Percentiles rank a stretch among this genome's conserved stretches.
phyloP scores from a whole-genome alignment of 2,888 invertebrate genomes.

The Nephrocerus scutellatus region DNA sequence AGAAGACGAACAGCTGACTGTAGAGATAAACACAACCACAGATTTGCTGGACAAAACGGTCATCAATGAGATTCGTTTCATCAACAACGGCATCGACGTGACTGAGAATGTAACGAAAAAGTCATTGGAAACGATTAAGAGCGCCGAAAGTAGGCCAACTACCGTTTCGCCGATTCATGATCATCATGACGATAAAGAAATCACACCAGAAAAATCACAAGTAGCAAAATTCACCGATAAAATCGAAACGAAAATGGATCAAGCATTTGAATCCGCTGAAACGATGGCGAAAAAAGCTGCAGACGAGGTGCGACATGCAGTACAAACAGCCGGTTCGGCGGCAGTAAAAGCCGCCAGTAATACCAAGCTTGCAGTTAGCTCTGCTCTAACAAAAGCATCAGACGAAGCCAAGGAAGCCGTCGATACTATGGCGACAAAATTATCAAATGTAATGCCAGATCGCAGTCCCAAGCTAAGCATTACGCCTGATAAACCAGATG shows the following conservation, averaged over 20 bases:
- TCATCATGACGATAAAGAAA: slow-evolving; percentile 21
- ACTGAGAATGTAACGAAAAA: slow-evolving; percentile 37
- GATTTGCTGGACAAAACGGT: slow-evolving; percentile 36
- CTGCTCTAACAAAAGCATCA: slow-evolving; percentile 30
- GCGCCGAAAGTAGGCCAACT: slow-evolving; percentile 12
- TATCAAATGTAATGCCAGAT: slow-evolving; percentile 32
- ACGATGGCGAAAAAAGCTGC: slow-evolving; percentile 20
- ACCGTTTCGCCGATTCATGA: no score
- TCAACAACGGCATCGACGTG: slow-evolving; percentile 46
- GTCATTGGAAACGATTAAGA: slow-evolving; percentile 20
- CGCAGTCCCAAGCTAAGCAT: slow-evolving; percentile 38
- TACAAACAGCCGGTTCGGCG: slow-evolving; percentile 20
- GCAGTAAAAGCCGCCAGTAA: slow-evolving; percentile 21
- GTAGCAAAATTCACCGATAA: slow-evolving; percentile 11
- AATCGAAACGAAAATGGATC: slow-evolving; percentile 15
- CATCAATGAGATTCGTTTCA: slow-evolving; percentile 45
- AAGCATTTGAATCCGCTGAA: slow-evolving; percentile 10
- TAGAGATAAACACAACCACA: slow-evolving; percentile 40
- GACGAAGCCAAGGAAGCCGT: slow-evolving; percentile 20
- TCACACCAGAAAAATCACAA: slow-evolving; percentile 28
- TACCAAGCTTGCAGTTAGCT: slow-evolving; percentile 27
- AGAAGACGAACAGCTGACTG: slow-evolving; percentile 41
- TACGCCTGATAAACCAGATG: slow-evolving; percentile 22
- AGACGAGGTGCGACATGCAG: no score
- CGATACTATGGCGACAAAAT: slow-evolving; percentile 26